Conservation (phyloP, 1,140 invertebrate species). For the Zaprionus lachaisei region DNA sequence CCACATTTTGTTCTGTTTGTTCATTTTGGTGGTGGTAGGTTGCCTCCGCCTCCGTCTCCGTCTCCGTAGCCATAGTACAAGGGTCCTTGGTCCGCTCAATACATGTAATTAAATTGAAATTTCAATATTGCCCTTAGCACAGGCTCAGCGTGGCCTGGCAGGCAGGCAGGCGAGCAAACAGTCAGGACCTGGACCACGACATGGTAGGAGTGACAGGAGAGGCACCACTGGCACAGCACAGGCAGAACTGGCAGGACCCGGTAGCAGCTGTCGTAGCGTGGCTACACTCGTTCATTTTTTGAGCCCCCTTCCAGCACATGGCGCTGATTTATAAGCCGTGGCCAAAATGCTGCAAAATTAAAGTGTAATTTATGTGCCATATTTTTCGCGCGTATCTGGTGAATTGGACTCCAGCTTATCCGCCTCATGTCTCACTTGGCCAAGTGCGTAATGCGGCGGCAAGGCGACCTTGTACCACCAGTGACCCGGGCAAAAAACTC, state of each 20-base stretch:
- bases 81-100: slow-evolving; percentile 48
- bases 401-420: slow-evolving; percentile 64
- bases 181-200: not conserved
- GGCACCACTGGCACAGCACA: not conserved
- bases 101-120: slow-evolving; percentile 82
- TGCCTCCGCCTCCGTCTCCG: slow-evolving; percentile 19
- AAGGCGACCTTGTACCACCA: slow-evolving; percentile 39
- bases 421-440: slow-evolving; percentile 55
- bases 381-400: slow-evolving; percentile 45
- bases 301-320: slow-evolving; percentile 37
- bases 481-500: slow-evolving; percentile 59
- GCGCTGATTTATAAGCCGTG: slow-evolving; percentile 78
- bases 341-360: slow-evolving; percentile 82
- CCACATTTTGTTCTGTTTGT: slow-evolving; percentile 54
- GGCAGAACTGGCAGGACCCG: not conserved
- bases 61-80: not conserved
- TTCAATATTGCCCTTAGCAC: slow-evolving; percentile 76
- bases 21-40: slow-evolving; percentile 59
- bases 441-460: slow-evolving; percentile 48
- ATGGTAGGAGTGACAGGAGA: not conserved
- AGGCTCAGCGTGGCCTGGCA: slow-evolving; percentile 1
- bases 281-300: slow-evolving; percentile 54
- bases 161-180: not conserved
- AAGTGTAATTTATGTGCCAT: slow-evolving; percentile 79
- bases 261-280: slow-evolving; percentile 47